Percentiles rank a stretch among this genome's conserved stretches.
Conservation (phyloP, 2,797 vertebrate genomes). For the Halcyon leucocephala region DNA sequence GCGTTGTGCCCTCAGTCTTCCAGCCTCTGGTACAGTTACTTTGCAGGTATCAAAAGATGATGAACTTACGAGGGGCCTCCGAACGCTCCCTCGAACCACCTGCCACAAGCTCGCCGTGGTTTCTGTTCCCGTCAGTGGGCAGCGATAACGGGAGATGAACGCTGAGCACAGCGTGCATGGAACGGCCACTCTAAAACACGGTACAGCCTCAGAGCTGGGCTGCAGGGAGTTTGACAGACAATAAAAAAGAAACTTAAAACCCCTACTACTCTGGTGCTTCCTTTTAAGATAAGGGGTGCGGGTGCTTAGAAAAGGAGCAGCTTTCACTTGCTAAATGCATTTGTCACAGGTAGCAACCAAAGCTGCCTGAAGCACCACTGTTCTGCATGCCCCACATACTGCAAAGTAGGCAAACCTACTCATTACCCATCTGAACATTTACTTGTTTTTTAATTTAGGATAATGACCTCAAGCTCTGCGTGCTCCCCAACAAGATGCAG, state of each 20-base stretch:
- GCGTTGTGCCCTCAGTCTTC: slow-evolving; percentile 43
- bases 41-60: slow-evolving; percentile 67
- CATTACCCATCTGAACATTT: background rate
- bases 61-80: slow-evolving; percentile 47
- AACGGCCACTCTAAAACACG: background rate
- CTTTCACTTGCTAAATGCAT: background rate
- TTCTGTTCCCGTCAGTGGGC: slow-evolving; percentile 20
- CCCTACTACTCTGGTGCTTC: background rate
- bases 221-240: background rate
- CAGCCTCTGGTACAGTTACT: background rate
- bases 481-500: rapidly evolving
- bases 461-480: background rate
- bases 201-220: background rate
- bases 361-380: background rate
- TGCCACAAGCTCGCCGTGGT: background rate
- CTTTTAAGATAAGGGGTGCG: background rate
- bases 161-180: background rate
- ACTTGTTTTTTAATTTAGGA: background rate
- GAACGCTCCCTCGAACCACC: background rate
- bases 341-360: background rate
- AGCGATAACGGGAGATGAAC: background rate
- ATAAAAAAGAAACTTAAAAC: background rate
- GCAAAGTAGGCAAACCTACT: background rate
- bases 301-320: background rate
- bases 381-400: rapidly evolving